Evolutionary conservation across 2,113 vertebrate species (phyloP), one percentile per base, ranked within the genome.

Genomic region (Rhinogobius similis): DNA sequence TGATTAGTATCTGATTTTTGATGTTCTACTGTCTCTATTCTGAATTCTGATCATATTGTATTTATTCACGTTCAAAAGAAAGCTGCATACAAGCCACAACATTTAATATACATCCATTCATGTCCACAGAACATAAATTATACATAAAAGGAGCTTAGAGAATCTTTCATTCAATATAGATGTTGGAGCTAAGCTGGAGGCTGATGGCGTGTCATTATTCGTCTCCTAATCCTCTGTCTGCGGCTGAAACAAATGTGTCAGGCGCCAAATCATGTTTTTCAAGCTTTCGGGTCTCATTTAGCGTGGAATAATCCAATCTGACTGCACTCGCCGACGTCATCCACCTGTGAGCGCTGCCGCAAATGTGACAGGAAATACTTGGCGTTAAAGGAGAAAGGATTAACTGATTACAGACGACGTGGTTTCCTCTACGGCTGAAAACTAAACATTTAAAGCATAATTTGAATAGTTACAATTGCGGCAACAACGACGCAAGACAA

Each of bases 321-420:
- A 81, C 55, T 67, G 43, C 53, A 8, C 14, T 7, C 12, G 32
- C 26, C 36, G 44, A 27, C 65, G 72, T 72, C 70, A 48, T 68
- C 82, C 80, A 85, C 80, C 86, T 80, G 82, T 32, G 36, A 5
- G 61, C 29, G 2, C 39, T 68, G 73, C 72, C 24, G 20, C 66
- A 18, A 36, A 5, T 0, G 61, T 5, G 10, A 1, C 32, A 26
- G 20, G 64, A 70, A 52, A 56, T 65, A 6, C 20, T 5, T n/a
- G 41, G 72, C 72, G 58, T 8, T 7, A 36, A 36, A 11, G 39
- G 10, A 66, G 18, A n/a, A n/a, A 44, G 66, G 75, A 81, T 63
- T 70, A 73, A 74, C 66, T 2, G 39, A 64, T 59, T 6, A 76
- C 46, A 44, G 81, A 72, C 65, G 58, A 67, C 27, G 77, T 59